Base-by-base conservation (phyloP, 1,140 invertebrate species). In the Atta cephalotes region DNA sequence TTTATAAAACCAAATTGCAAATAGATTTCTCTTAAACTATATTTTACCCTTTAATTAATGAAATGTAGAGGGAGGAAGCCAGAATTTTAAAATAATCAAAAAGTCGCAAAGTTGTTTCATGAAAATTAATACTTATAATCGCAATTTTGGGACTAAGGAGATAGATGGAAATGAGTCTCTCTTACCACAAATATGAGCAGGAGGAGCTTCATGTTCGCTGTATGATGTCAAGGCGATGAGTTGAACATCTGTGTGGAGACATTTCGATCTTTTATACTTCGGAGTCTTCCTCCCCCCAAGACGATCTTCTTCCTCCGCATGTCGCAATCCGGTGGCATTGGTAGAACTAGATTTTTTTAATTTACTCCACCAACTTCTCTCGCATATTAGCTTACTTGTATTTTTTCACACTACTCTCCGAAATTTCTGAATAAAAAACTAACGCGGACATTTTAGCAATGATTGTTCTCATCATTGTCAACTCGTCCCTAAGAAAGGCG, bases 251-350 rank as follows among this genome's bases (percentile, higher is more conserved):
- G 70, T 82, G 72, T 76, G 90, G 86, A 87, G 84, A 79, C 89
- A 94, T 92, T 93, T 94, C 94, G 92, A 95, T 88, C 93, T 95
- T 95, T 95, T 95, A 95, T 95, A 95, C 92, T 86, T 25, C 88
- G 92, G 76, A 62, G 45, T 62, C 87, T 79, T 92, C 92, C 56
- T 76, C 63, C 39, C 14, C 60, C 68, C 39, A 80, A 31, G 18
- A 63, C 25, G 25, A 25, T 25, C 25, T 25, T 74, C 80, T 81
- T 81, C 65, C 66, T 56, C 6, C 87, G 86, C 85, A 92, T 93
- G 92, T 93, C 91, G 87, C 86, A 93, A 94, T 92, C 56, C 84
- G 16, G 82, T 93, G 93, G 92, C 93, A 94, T 94, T 94, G 93
- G 89, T 72, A 93, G 92, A 93, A 94, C 93, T 93, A 93, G 92